Evolutionary conservation across 2,113 vertebrate genomes (phyloP).

Genomic region (Podarcis cretensis): DNA sequence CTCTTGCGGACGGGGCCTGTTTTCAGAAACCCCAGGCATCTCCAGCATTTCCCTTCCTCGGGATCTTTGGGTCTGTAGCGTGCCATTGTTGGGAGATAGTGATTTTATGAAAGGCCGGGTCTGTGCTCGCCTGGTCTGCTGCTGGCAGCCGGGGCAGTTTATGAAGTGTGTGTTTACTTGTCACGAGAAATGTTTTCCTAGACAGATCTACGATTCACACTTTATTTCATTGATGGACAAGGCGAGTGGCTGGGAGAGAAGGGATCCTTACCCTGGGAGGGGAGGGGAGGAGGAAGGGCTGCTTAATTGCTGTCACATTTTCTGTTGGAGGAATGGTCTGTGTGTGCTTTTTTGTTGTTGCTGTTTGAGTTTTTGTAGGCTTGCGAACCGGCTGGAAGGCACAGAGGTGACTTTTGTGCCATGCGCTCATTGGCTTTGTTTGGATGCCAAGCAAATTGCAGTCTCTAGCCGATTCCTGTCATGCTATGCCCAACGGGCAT

Average conservation of each 20-base stretch:
- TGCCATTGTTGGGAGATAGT: constrained; percentile 31
- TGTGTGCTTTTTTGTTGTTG: no score
- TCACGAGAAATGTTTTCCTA: constrained; percentile 14
- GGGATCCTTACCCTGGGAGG: neutral
- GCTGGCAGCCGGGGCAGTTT: constrained; percentile 20
- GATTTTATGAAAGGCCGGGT: constrained; percentile 46
- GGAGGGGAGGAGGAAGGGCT: neutral
- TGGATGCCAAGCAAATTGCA: neutral
- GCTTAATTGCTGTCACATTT: neutral
- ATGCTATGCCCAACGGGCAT: no score
- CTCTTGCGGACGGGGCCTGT: neutral
- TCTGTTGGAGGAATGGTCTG: neutral
- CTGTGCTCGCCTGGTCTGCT: constrained; percentile 11
- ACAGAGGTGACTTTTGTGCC: neutral
- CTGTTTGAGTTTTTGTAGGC: neutral
- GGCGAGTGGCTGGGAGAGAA: neutral
- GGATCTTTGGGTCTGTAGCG: constrained; percentile 16
- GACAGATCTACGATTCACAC: constrained; percentile 26
- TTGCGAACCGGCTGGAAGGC: neutral
- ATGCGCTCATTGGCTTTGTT: neutral
- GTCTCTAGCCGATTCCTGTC: neutral
- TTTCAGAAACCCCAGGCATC: constrained; percentile 17
- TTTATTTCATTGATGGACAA: constrained; percentile 9
- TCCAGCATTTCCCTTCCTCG: constrained; percentile 10
- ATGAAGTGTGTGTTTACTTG: constrained; percentile 28